These are phyloP conservation scores for Enteromius unitaeniatus DNA, from an alignment of 2,797 vertebrate species.

Conservation along the genomic window DNA sequence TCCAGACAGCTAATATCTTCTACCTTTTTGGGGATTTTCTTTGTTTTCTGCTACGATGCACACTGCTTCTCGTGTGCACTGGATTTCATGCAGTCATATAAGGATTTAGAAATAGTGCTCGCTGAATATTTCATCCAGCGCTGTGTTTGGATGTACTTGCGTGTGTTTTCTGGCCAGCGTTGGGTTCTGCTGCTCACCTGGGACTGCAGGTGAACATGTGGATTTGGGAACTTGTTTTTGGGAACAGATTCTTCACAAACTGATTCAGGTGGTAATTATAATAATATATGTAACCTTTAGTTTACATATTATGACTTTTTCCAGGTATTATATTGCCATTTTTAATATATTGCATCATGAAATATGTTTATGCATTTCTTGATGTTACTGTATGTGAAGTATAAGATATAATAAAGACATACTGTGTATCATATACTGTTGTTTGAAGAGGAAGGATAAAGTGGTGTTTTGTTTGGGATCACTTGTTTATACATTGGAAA, in stretches of 20 bases:
- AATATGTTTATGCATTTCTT: not conserved
- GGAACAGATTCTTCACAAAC: conserved; percentile 9
- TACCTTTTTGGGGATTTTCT: not conserved
- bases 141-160: not conserved
- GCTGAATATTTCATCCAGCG: conserved; percentile 17
- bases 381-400: not conserved
- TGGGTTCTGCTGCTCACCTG: not conserved
- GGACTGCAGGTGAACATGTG: conserved; percentile 33
- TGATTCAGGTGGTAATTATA: conserved; percentile 25
- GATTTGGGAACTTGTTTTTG: conserved; percentile 26
- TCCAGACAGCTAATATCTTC: not conserved
- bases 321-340: not conserved
- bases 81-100: not conserved
- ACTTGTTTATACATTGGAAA: not conserved
- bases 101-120: not conserved
- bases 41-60: conserved; percentile 7
- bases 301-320: not conserved
- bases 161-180: not conserved
- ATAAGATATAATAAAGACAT: not conserved
- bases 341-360: not conserved
- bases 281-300: no score
- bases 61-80: not conserved
- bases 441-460: not conserved
- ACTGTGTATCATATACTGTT: not conserved
- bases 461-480: not conserved